A percentile compares a stretch with the other conserved stretches of the same genome.
Evolutionary conservation across 2,888 invertebrate genomes (phyloP).

Genomic region (Ochropleura leucogaster): DNA sequence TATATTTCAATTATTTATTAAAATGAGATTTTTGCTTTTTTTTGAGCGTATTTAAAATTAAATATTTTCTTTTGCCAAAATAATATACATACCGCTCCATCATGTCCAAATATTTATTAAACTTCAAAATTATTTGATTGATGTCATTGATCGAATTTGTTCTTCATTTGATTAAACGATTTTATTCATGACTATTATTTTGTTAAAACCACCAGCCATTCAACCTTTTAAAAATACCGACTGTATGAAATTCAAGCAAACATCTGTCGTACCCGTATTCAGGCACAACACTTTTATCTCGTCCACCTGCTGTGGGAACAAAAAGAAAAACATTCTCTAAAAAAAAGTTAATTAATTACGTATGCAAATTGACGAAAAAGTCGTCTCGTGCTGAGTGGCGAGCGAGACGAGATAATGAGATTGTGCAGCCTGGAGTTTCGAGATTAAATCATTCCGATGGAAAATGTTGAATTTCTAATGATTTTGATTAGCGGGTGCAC

Average conservation of each 20-base stretch:
- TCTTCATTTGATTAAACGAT: background rate
- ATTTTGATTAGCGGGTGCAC: conserved; percentile 62
- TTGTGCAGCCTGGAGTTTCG: conserved; percentile 77
- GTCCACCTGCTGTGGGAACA: conserved; percentile 75
- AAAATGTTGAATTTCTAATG: conserved; percentile 74
- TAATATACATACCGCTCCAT: background rate
- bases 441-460: conserved; percentile 85
- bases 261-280: conserved; percentile 61
- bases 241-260: conserved; percentile 63
- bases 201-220: background rate
- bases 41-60: background rate
- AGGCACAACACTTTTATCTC: conserved; percentile 70
- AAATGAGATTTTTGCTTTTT: background rate
- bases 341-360: conserved; percentile 89
- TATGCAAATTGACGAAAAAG: conserved; percentile 88
- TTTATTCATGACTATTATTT: background rate
- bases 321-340: conserved; percentile 76
- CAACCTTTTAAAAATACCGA: conserved; percentile 17
- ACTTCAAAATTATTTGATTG: background rate
- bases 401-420: conserved; percentile 86
- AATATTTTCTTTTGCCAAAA: background rate
- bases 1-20: background rate
- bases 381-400: conserved; percentile 77
- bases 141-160: background rate
- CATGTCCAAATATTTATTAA: background rate